These are phyloP conservation scores for Calephelis nemesis DNA, from an alignment of 1,140 invertebrate genomes.

Conservation along the genomic window DNA sequence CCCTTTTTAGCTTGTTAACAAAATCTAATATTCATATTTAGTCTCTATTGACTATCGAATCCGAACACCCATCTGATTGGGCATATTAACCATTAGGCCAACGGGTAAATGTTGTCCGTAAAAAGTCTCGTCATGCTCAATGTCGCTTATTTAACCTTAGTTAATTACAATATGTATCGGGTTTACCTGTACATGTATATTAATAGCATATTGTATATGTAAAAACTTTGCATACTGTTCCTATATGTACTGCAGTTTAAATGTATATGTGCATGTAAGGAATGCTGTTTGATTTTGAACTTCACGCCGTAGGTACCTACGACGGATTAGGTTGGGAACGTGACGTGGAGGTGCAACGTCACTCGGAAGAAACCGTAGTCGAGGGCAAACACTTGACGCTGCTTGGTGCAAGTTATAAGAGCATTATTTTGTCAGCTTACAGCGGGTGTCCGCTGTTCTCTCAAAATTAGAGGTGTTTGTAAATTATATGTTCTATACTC, in stretches of 20 bases:
- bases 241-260: constrained; percentile 26
- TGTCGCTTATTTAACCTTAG: constrained; percentile 8
- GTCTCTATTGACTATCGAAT: too few species aligned
- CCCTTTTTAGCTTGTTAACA: too few species aligned
- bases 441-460: too few species aligned
- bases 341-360: constrained; percentile 50
- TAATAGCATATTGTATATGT: background rate
- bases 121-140: constrained; percentile 13
- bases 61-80: too few species aligned
- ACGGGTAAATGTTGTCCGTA: background rate
- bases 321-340: constrained; percentile 23
- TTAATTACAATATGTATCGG: background rate
- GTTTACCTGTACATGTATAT: background rate
- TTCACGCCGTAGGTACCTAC: constrained; percentile 26
- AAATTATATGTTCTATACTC: too few species aligned
- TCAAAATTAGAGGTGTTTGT: too few species aligned
- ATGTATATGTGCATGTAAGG: constrained; percentile 11
- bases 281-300: constrained; percentile 32
- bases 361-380: constrained; percentile 45
- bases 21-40: too few species aligned
- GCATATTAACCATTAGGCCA: too few species aligned
- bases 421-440: background rate
- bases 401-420: constrained; percentile 38
- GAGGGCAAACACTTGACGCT: constrained; percentile 38
- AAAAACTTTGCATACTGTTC: background rate